Evolutionary conservation across 2,888 invertebrate genomes (phyloP).

Genomic region (Harmothoe impar): DNA sequence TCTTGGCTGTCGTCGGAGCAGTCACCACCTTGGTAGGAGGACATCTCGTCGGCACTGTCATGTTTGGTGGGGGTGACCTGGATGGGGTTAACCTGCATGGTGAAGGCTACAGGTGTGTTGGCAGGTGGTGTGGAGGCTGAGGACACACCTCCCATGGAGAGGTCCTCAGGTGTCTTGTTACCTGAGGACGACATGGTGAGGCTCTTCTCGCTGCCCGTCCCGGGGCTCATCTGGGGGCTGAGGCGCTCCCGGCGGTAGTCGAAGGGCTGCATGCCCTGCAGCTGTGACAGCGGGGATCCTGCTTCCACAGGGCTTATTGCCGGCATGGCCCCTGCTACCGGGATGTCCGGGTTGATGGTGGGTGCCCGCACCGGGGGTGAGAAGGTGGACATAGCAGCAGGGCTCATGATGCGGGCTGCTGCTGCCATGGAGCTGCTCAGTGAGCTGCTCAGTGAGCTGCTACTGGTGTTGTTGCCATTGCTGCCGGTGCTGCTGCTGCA

Average conservation of each 20-base stretch:
- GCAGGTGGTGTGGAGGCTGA: conserved; percentile 52
- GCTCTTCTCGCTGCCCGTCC: conserved; percentile 63
- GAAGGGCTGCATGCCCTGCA: conserved; percentile 97
- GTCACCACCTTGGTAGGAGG: conserved; percentile 80
- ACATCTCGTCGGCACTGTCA: conserved; percentile 63
- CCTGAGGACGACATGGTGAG: conserved; percentile 46
- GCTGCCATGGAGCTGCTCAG: background rate
- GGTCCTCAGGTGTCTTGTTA: conserved; percentile 67
- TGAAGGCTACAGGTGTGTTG: conserved; percentile 60
- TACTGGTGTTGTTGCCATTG: background rate
- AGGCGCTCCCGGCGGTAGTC: conserved; percentile 88
- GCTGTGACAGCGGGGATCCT: conserved; percentile 90
- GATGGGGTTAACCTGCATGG: conserved; percentile 32
- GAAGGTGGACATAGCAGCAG: conserved; percentile 34
- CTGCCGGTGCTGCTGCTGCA: background rate
- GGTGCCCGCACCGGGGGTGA: conserved; percentile 43
- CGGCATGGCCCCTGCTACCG: background rate
- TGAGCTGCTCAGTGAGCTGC: background rate
- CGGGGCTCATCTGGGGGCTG: conserved; percentile 66
- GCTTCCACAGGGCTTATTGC: conserved; percentile 86
- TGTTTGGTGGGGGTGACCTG: conserved; percentile 19
- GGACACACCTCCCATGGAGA: conserved; percentile 60
- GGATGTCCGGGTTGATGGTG: background rate
- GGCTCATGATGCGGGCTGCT: conserved; percentile 50
- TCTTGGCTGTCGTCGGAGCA: conserved; percentile 80